Evolutionary conservation across 2,888 invertebrate genomes (phyloP).

Genomic region (Drosophila subquinaria): DNA sequence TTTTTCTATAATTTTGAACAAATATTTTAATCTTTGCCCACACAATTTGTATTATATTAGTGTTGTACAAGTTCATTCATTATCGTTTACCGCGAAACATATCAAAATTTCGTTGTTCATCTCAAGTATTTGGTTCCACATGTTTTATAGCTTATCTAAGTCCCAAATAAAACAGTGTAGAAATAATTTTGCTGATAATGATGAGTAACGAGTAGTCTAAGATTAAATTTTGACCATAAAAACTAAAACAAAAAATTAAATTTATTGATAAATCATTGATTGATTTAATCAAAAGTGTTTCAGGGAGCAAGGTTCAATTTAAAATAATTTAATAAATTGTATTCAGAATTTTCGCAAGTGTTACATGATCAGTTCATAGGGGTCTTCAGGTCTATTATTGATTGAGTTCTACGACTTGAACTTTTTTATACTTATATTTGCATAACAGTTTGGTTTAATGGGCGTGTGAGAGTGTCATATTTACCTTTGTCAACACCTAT

Average conservation of each 20-base stretch:
- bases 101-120: conserved; percentile 2
- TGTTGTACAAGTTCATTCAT: conserved; percentile 16
- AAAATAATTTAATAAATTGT: conserved; percentile 40
- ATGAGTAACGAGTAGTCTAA: conserved; percentile 16
- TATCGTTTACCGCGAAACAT: conserved; percentile 19
- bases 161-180: background rate
- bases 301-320: conserved; percentile 20
- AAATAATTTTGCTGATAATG: conserved; percentile 30
- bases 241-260: background rate
- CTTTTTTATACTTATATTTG: conserved; percentile 24
- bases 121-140: background rate
- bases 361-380: conserved; percentile 28
- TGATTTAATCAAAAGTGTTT: conserved; percentile 48
- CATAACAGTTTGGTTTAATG: conserved; percentile 22
- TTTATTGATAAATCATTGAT: conserved; percentile 40
- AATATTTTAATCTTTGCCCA: background rate
- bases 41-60: conserved; percentile 16
- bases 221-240: conserved; percentile 11
- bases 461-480: conserved; percentile 21
- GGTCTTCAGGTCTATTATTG: conserved; percentile 22
- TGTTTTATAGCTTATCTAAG: conserved; percentile 32
- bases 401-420: conserved; percentile 7
- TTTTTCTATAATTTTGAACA: background rate
- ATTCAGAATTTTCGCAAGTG: conserved; percentile 5
- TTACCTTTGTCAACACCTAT: conserved; percentile 27